Conservation (phyloP, 2,888 invertebrate species). For the Sphinx pinastri region DNA sequence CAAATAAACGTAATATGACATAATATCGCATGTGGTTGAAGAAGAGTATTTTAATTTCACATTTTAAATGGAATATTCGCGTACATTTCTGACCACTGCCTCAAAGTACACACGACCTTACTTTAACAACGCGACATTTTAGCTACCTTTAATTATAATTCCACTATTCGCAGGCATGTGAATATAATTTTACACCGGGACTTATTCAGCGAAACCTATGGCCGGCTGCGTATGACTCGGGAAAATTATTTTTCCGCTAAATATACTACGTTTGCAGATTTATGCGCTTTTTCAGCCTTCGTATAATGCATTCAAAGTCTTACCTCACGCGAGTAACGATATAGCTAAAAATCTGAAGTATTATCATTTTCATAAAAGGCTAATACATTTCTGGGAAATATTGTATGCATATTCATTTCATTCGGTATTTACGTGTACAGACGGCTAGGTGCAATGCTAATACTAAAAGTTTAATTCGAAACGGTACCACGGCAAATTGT, state of each 20-base stretch:
- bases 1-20: no score
- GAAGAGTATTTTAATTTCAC: background rate
- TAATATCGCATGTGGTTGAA: background rate
- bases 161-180: background rate
- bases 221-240: background rate
- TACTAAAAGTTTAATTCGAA: background rate
- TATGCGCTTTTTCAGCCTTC: background rate
- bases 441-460: background rate
- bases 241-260: constrained; percentile 5
- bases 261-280: background rate
- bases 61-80: background rate
- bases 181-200: background rate
- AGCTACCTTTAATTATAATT: background rate
- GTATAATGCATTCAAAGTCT: background rate
- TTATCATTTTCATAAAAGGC: background rate
- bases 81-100: constrained; percentile 11
- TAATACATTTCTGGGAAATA: background rate
- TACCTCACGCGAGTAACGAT: background rate
- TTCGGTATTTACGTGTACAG: background rate
- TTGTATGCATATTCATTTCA: background rate
- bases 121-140: background rate
- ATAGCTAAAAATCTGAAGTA: background rate
- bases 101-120: background rate
- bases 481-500: background rate
- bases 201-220: background rate